These are phyloP conservation scores for Drosophila ogumai DNA, from an alignment of 1,140 invertebrate genomes.

Conservation along the genomic window DNA sequence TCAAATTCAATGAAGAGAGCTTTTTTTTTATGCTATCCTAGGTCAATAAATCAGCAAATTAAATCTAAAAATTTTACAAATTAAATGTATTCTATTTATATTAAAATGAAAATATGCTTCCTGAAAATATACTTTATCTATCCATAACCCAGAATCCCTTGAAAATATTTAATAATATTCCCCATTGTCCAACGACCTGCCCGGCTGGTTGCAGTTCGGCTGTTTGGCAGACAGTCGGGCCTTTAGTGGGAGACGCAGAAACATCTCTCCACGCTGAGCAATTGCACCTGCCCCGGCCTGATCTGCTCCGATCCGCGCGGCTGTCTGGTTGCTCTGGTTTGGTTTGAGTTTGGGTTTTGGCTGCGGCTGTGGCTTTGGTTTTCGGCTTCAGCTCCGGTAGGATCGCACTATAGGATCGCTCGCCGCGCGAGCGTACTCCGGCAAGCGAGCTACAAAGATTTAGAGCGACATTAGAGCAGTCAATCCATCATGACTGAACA, in stretches of 20 bases:
- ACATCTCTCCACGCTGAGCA: slow-evolving; percentile 57
- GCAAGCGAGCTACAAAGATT: slow-evolving; percentile 79
- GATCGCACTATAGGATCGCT: slow-evolving; percentile 30
- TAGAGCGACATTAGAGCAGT: slow-evolving; percentile 85
- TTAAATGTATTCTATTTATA: neutral
- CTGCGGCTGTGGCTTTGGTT: slow-evolving; percentile 30
- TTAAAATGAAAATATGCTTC: too few species aligned
- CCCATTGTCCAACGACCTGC: slow-evolving; percentile 58
- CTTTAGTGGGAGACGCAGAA: slow-evolving; percentile 72
- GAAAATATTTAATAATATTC: neutral
- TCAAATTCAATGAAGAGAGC: too few species aligned
- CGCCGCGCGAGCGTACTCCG: slow-evolving; percentile 47
- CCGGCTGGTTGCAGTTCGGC: slow-evolving; percentile 33
- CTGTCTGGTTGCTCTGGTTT: slow-evolving; percentile 51
- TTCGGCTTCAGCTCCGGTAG: slow-evolving; percentile 35
- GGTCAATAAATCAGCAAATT: too few species aligned
- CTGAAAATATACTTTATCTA: too few species aligned
- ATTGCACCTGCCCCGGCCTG: slow-evolving; percentile 71
- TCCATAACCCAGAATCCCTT: neutral
- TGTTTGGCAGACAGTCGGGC: slow-evolving; percentile 45
- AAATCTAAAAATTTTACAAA: too few species aligned
- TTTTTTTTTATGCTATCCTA: too few species aligned
- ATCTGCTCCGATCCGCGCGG: slow-evolving; percentile 31
- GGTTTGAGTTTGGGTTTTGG: slow-evolving; percentile 18
- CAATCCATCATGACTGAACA: slow-evolving; percentile 85